These are phyloP conservation scores for Mesoligia furuncula DNA, from an alignment of 2,888 invertebrate genomes.

Conservation along the genomic window DNA sequence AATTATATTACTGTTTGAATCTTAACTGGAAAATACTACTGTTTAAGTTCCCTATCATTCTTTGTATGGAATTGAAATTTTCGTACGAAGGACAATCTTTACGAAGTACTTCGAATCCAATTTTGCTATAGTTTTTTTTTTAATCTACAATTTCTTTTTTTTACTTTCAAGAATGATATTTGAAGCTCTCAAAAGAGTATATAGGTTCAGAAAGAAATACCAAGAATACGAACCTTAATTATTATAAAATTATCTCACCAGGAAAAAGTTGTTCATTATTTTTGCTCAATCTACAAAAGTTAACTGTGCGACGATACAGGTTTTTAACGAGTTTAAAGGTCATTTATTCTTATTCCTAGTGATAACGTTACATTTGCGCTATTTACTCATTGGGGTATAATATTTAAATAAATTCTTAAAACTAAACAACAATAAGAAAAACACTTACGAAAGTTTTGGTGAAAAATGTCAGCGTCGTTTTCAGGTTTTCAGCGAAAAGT, in stretches of 20 bases:
- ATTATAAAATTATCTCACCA: neutral
- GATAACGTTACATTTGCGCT: neutral
- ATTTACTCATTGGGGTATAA: neutral
- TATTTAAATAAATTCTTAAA: neutral
- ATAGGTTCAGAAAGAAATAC: neutral
- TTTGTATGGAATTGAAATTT: too few species aligned
- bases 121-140: too few species aligned
- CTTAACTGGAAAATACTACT: neutral
- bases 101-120: too few species aligned
- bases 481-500: constrained; percentile 11
- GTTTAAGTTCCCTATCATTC: neutral
- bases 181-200: neutral
- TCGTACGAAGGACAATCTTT: too few species aligned
- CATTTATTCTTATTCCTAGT: neutral
- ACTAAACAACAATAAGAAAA: neutral
- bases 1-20: neutral
- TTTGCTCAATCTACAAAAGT: constrained; percentile 22
- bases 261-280: neutral
- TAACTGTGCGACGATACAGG: constrained; percentile 26
- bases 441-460: constrained; percentile 34
- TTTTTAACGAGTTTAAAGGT: constrained; percentile 28
- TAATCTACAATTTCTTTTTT: neutral
- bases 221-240: neutral
- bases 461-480: constrained; percentile 1
- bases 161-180: neutral